These are phyloP conservation scores for Solea solea DNA, from an alignment of 2,113 vertebrate genomes.

Conservation along the genomic window DNA sequence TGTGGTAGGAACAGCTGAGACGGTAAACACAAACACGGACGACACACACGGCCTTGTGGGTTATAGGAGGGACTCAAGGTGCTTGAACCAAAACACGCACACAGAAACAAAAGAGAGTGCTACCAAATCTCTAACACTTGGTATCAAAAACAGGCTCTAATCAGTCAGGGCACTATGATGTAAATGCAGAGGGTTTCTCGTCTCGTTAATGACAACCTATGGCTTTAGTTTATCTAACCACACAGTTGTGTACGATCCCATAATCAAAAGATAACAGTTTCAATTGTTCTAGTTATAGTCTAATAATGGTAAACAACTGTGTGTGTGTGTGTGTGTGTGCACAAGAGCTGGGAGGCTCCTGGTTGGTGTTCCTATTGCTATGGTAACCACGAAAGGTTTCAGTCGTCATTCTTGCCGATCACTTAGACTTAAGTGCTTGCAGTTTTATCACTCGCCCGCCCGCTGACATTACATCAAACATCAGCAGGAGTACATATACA, in stretches of 20 bases:
- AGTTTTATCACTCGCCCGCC: conserved; percentile 33
- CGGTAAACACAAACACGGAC: conserved; percentile 82
- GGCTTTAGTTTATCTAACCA: conserved; percentile 89
- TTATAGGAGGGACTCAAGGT: conserved; percentile 74
- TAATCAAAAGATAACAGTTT: conserved; percentile 28
- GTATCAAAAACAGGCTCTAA: conserved; percentile 97
- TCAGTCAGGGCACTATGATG: conserved; percentile 84
- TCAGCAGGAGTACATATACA: conserved; percentile 33
- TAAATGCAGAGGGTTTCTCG: conserved; percentile 86
- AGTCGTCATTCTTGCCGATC: conserved; percentile 68
- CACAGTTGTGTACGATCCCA: conserved; percentile 84
- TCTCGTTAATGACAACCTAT: conserved; percentile 80
- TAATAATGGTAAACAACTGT: conserved; percentile 67
- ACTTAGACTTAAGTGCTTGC: conserved; percentile 69
- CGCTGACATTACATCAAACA: conserved; percentile 56
- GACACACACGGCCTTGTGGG: conserved; percentile 66
- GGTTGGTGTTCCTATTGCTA: conserved; percentile 74
- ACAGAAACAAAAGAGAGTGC: conserved; percentile 26
- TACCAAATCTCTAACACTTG: conserved; percentile 67
- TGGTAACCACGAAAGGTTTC: conserved; percentile 63
- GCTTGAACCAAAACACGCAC: conserved; percentile 70
- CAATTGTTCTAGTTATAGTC: conserved; percentile 27
- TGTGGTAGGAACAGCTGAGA: conserved; percentile 78
- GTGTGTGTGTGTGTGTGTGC: conserved; percentile 44
- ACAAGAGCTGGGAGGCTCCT: conserved; percentile 40